Evolutionary conservation across 2,888 invertebrate genomes (phyloP).

Genomic region (Odontomyia ornata): DNA sequence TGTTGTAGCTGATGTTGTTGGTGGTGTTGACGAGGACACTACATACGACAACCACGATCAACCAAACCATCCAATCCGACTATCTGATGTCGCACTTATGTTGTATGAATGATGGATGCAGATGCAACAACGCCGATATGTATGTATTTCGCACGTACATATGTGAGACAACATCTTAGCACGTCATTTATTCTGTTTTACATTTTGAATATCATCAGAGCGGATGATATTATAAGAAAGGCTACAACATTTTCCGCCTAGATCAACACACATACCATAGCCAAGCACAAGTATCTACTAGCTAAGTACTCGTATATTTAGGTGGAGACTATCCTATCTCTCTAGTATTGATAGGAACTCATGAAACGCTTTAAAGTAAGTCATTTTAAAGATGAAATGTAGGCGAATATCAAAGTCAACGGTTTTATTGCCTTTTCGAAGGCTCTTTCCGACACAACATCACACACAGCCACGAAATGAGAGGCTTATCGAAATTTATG

Average conservation of each 20-base stretch:
- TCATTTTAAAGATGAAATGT: constrained; percentile 36
- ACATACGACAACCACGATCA: neutral
- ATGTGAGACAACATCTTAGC: constrained; percentile 33
- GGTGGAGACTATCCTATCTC: neutral
- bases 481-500: constrained; percentile 26
- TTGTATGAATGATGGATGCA: constrained; percentile 1
- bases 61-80: neutral
- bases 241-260: neutral
- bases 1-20: no score
- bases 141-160: constrained; percentile 29
- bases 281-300: neutral
- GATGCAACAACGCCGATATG: constrained; percentile 3
- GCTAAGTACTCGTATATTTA: neutral
- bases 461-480: constrained; percentile 13
- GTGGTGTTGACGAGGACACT: constrained; percentile 34
- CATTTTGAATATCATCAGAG: constrained; percentile 18
- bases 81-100: neutral
- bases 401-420: constrained; percentile 39
- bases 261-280: neutral
- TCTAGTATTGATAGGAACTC: constrained; percentile 11
- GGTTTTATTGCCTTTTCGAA: constrained; percentile 17
- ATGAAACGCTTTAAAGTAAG: constrained; percentile 25
- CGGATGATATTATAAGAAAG: no score
- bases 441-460: constrained; percentile 30
- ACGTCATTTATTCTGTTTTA: constrained; percentile 41